Base-by-base conservation (phyloP, 2,113 vertebrate species). In the Caloenas nicobarica region DNA sequence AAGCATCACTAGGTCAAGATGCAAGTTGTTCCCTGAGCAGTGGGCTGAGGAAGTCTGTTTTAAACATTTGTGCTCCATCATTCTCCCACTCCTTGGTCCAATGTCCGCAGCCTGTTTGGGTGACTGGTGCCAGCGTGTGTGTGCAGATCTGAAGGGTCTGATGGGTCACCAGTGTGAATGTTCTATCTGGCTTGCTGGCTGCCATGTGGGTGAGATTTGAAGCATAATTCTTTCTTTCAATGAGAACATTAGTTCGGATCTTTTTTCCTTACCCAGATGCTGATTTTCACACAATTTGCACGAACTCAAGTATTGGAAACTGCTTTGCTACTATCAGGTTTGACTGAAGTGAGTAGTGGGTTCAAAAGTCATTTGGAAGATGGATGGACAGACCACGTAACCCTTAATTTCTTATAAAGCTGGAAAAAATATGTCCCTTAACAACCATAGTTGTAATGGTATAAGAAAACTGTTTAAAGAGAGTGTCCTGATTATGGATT, bases 21-120 rank as follows among this genome's bases (percentile, higher is more conserved):
- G n/a, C 15, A 74, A 81, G 29, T 2, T 68, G 54, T 7, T 69
- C 22, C 76, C 82, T 2, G 12, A 44, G 65, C 0, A 22, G 2
- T 1, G 23, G n/a, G 28, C 14, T n/a, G 33, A 36, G 44, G 21
- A 31, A 61, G 28, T 17, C 57, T n/a, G 7, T 3, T 70, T 15
- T 16, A 0, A 40, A 13, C 24, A 26, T 13, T 29, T 68, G 11
- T 16, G 26, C 38, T 89, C n/a, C 38, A 24, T 46, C 69, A 2
- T 69, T 57, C 22, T 44, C 50, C 19, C 19, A 3, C 10, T 44
- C 9, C 72, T 70, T 54, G 10, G 34, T 3, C 60, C 36, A 13
- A 5, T 4, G 11, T 7, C 62, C 71, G 8, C 9, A 10, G 11
- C 51, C 9, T 0, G 0, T 8, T 16, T 29, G 50, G 24, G 36